A percentile compares a stretch with the other conserved stretches of the same genome.
Evolutionary conservation across 2,888 invertebrate genomes (phyloP).

Genomic region (Aethes cnicana): DNA sequence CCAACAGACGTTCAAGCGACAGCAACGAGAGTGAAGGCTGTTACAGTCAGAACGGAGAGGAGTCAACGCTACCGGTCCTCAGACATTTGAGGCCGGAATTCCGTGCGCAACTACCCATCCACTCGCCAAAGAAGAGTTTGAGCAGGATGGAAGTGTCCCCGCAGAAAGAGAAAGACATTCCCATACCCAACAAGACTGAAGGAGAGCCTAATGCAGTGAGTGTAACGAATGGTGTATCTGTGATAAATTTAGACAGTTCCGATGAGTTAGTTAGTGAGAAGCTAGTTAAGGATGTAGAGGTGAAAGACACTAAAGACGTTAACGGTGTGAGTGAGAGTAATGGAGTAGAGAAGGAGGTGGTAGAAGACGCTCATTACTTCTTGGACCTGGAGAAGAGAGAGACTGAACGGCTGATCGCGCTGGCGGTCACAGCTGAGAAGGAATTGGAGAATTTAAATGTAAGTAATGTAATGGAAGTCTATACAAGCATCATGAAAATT

Average conservation of each 20-base stretch:
- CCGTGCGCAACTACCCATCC: slow-evolving; percentile 89
- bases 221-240: slow-evolving; percentile 63
- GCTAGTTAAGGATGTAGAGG: no score
- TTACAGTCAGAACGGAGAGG: slow-evolving; percentile 60
- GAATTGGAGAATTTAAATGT: slow-evolving; percentile 84
- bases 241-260: slow-evolving; percentile 64
- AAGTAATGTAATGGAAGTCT: slow-evolving; percentile 24
- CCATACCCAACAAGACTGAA: slow-evolving; percentile 56
- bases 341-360: slow-evolving; percentile 50
- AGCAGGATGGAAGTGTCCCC: slow-evolving; percentile 61
- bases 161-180: slow-evolving; percentile 63
- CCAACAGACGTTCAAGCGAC: slow-evolving; percentile 53
- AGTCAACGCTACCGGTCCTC: slow-evolving; percentile 86
- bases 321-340: slow-evolving; percentile 51
- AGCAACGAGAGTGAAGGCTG: slow-evolving; percentile 50
- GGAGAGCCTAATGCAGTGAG: slow-evolving; percentile 43
- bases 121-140: slow-evolving; percentile 81
- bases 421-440: slow-evolving; percentile 86
- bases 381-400: slow-evolving; percentile 88
- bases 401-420: slow-evolving; percentile 85
- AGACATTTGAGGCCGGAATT: slow-evolving; percentile 93
- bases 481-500: not conserved
- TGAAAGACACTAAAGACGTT: slow-evolving; percentile 33
- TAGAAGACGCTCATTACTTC: slow-evolving; percentile 90
- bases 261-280: slow-evolving; percentile 41